Evolutionary conservation across 2,113 vertebrate genomes (phyloP), one percentile per base, ranked within the genome.

Genomic region (Anarhynchus alexandrinus): DNA sequence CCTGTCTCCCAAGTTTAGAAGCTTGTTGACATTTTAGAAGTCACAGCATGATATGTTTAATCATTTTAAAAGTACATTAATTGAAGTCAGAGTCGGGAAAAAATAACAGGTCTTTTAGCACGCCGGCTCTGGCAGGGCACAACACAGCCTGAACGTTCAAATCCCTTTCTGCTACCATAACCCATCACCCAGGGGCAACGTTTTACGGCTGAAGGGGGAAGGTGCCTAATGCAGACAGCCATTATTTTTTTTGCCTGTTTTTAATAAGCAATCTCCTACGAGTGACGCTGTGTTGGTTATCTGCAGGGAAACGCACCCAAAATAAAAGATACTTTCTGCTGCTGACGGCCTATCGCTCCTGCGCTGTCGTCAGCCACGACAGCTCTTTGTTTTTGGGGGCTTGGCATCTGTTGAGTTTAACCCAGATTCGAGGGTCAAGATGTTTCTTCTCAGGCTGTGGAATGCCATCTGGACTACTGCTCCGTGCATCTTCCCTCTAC

Each of bases 1-100:
- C 97, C 95, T 97, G 97, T 97, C 96, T 97, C 96, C 96, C 95
- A 97, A 97, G 96, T 98, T 98, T 98, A 86, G 96, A 97, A 96
- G 98, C 98, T 98, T 98, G 98, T 97, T 98, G 98, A 98, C 98
- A 98, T 98, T 98, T 98, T 94, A 97, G 97, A 97, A 97, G 97
- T 98, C 98, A 98, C 97, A 97, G 97, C 98, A 97, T 98, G 96
- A 98, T 98, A 97, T 97, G 97, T 97, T 98, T 98, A 98, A 97
- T 97, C 92, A 97, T 97, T 98, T 98, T 82, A 98, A 97, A 98
- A 98, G 96, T 97, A 96, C 93, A 96, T 98, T 98, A 98, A 98
- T 97, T 98, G 97, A 97, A 98, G 95, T 96, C 96, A 96, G 91
- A 93, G 92, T 82, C 82, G 86, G 72, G 89, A 86, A 96, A 96